A percentile compares a stretch with the other conserved stretches of the same genome.
These are phyloP conservation scores for Champsocephalus gunnari DNA, from an alignment of 2,797 vertebrate genomes.

Conservation along the genomic window DNA sequence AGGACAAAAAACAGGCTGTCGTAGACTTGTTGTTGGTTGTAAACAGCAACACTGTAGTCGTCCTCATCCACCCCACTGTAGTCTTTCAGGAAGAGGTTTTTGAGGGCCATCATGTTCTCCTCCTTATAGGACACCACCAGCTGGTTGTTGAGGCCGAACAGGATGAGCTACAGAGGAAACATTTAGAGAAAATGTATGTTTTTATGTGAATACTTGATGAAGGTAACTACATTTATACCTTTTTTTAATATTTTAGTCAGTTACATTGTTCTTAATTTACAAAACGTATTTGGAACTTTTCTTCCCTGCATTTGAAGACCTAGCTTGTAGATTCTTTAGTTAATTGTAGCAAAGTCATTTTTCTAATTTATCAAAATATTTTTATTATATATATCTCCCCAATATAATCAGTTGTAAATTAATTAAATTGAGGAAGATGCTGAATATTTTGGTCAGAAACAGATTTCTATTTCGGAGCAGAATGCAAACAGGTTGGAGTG, in stretches of 20 bases:
- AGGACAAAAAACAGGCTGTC: slow-evolving; percentile 90
- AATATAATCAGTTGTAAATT: background rate
- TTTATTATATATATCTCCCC: background rate
- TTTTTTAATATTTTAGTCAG: background rate
- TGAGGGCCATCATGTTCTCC: slow-evolving; percentile 92
- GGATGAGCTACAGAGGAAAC: slow-evolving; percentile 85
- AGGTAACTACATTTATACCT: background rate
- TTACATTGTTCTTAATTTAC: background rate
- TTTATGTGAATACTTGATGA: background rate
- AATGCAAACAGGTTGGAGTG: no score
- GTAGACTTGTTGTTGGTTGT: slow-evolving; percentile 88
- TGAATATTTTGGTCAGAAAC: background rate
- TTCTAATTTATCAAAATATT: no score
- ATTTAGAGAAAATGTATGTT: slow-evolving; percentile 1
- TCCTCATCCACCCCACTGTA: slow-evolving; percentile 92
- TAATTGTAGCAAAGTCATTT: no score
- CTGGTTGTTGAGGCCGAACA: slow-evolving; percentile 97
- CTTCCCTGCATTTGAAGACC: background rate
- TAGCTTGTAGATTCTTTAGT: background rate
- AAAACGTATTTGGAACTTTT: background rate
- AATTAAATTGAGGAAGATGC: background rate
- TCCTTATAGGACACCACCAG: slow-evolving; percentile 96
- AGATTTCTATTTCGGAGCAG: background rate
- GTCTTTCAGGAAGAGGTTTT: slow-evolving; percentile 92
- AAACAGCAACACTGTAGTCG: slow-evolving; percentile 90